Percentiles rank a stretch among this genome's conserved stretches.
Conservation (phyloP, 92 coral and sea anemone species). For the Bergia puertoricense region DNA sequence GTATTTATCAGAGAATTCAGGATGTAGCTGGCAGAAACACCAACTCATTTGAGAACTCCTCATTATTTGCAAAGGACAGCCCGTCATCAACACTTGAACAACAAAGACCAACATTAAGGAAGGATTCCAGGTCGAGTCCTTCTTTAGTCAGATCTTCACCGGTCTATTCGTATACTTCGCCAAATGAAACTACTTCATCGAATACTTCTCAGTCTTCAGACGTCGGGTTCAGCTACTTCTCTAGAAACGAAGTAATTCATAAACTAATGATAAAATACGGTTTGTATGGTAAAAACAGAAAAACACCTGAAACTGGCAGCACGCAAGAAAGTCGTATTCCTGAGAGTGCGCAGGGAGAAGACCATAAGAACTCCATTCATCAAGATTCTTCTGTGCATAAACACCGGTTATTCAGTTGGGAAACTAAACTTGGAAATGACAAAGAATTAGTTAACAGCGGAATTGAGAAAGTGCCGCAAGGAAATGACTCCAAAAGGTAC, state of each 20-base stretch:
- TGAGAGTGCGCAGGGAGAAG: background rate
- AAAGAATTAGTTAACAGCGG: background rate
- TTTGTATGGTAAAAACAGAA: constrained; percentile 61
- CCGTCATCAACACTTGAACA: constrained; percentile 1
- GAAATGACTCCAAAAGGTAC: background rate
- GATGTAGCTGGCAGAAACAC: constrained; percentile 20
- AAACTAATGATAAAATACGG: constrained; percentile 93
- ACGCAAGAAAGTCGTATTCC: background rate
- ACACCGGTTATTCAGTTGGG: background rate
- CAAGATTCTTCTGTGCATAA: background rate
- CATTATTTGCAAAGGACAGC: background rate
- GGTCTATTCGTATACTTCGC: background rate
- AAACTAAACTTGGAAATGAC: background rate
- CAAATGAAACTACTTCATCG: background rate
- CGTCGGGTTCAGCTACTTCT: constrained; percentile 51
- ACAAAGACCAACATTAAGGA: constrained; percentile 23
- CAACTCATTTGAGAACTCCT: background rate
- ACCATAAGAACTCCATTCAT: background rate
- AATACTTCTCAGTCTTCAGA: constrained; percentile 18
- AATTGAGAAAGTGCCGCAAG: background rate
- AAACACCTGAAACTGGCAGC: background rate
- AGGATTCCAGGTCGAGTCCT: constrained; percentile 31
- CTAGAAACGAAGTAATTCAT: constrained; percentile 86
- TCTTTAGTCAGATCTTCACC: constrained; percentile 3
- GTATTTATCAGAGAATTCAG: constrained; percentile 12